phyloP scores from a whole-genome alignment of 2,113 vertebrate genomes.

The Coptodon rendalli region DNA sequence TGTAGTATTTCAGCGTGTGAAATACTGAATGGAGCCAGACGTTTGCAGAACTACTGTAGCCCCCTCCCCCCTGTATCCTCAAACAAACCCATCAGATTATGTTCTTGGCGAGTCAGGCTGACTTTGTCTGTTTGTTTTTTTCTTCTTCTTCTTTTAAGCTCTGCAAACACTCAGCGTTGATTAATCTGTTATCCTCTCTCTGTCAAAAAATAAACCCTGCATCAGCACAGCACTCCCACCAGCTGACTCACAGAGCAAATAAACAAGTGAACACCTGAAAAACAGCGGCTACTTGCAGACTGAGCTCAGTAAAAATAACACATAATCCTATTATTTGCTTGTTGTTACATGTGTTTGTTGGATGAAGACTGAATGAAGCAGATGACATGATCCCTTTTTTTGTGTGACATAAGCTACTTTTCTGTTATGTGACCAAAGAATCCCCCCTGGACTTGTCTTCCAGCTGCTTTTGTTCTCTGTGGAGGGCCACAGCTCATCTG shows the following conservation, averaged over 20 bases:
- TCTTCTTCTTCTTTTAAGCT: not conserved
- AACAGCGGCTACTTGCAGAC: not conserved
- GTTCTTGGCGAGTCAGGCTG: not conserved
- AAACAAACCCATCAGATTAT: not conserved
- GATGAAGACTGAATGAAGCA: not conserved
- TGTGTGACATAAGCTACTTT: not conserved
- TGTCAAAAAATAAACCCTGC: not conserved
- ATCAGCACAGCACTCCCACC: not conserved
- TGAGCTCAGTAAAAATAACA: conserved; percentile 1
- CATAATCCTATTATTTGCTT: conserved; percentile 26
- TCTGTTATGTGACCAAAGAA: not conserved
- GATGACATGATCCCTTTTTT: not conserved
- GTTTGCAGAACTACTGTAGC: not conserved
- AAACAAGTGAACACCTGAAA: conserved; percentile 10
- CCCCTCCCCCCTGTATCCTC: not conserved
- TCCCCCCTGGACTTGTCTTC: not conserved
- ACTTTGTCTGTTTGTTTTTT: not conserved
- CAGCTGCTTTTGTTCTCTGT: conserved; percentile 17
- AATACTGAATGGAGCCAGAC: not conserved
- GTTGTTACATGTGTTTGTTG: not conserved
- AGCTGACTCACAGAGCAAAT: conserved; percentile 6
- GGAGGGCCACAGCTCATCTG: not conserved
- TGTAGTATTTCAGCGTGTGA: not conserved
- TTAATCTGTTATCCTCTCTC: not conserved
- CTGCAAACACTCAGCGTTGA: not conserved